These are phyloP conservation scores for Drymodes brunneopygia DNA, from an alignment of 2,113 vertebrate genomes.

Conservation along the genomic window DNA sequence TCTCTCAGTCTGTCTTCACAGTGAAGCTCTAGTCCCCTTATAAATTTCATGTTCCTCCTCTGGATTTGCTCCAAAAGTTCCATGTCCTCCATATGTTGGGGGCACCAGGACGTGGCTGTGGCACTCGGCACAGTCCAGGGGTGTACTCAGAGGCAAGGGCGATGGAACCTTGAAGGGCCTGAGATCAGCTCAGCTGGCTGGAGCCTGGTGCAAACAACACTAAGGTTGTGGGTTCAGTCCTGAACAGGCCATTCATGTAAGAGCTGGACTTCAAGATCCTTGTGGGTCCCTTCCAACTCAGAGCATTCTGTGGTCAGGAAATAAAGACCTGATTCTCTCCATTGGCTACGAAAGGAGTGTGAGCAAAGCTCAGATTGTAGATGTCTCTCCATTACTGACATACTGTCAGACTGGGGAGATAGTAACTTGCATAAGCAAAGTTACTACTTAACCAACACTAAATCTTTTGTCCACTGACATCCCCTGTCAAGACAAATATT, in stretches of 20 bases:
- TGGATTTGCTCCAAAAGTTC: neutral
- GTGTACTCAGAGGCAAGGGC: neutral
- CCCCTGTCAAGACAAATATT: neutral
- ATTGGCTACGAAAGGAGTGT: fast-evolving
- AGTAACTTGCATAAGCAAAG: neutral
- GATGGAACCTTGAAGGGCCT: neutral
- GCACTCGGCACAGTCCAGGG: neutral
- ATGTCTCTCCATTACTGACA: neutral
- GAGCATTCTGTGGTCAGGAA: neutral
- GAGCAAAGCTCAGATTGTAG: neutral
- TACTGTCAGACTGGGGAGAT: neutral
- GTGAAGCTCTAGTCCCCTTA: neutral
- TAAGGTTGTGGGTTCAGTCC: neutral
- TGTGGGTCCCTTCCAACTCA: neutral
- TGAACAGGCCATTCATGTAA: fast-evolving
- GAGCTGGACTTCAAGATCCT: neutral
- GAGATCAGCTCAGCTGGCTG: neutral
- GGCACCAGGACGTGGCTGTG: neutral
- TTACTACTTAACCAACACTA: neutral
- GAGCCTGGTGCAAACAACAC: neutral
- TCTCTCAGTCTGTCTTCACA: neutral
- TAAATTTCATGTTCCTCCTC: neutral
- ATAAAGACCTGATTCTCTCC: neutral
- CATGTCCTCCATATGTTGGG: neutral
- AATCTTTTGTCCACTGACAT: neutral